Evolutionary conservation across 2,797 vertebrate genomes (phyloP).

Genomic region (Diplodus sargus): DNA sequence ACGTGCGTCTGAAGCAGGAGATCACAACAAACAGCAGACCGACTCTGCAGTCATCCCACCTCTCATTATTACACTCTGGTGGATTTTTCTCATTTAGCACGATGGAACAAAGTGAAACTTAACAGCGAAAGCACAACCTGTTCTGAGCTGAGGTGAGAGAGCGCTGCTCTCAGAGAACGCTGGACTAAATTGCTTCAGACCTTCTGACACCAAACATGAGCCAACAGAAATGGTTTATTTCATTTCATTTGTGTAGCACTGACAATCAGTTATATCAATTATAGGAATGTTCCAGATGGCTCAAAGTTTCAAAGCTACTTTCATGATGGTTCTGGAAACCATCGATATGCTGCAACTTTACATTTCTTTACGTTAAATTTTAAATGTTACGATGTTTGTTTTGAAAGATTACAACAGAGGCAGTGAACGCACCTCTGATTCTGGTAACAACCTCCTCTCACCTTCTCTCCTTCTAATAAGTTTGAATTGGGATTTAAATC

Average conservation of each 20-base stretch:
- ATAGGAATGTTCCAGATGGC: too few species aligned
- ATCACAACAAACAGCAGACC: not conserved
- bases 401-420: not conserved
- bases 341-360: too few species aligned
- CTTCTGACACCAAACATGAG: not conserved
- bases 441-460: too few species aligned
- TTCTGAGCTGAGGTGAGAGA: not conserved
- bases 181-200: not conserved
- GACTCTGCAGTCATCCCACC: not conserved
- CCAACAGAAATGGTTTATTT: not conserved
- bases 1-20: not conserved
- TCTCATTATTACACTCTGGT: not conserved
- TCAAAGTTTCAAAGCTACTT: too few species aligned
- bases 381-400: not conserved
- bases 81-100: not conserved
- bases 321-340: too few species aligned
- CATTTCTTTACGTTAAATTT: too few species aligned
- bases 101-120: constrained; percentile 9
- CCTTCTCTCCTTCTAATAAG: not conserved
- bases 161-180: not conserved
- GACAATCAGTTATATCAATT: not conserved
- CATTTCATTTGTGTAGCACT: not conserved
- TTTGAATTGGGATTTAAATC: not conserved
- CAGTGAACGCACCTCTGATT: not conserved
- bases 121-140: constrained; percentile 2